Evolutionary conservation across 2,888 invertebrate genomes (phyloP), one percentile per base, ranked within the genome.

Genomic region (Drosophila neotestacea): DNA sequence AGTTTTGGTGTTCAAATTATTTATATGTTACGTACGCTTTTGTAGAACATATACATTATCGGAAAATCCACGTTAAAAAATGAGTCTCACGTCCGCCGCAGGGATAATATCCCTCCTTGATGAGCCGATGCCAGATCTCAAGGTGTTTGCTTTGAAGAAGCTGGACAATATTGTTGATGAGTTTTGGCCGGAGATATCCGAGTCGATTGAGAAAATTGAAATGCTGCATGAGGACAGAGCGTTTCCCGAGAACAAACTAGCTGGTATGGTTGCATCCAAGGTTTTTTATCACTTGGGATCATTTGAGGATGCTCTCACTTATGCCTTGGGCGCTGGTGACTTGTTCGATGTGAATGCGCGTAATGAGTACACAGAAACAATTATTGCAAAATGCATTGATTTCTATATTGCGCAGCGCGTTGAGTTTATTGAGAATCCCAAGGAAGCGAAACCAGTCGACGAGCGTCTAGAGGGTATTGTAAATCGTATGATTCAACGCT

Each of bases 101-200:
- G 98, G 98, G 92, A 97, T 99, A 80, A 97, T 99, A 91, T 97
- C 98, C 93, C 95, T 99, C 88, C 94, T 99, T 82, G 98, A 99
- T 92, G 99, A 99, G 93, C 96, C 97, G 56, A 96, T 97, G 94
- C 95, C 97, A 11, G 98, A 98, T 93, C 94, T 99, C 66, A 98
- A 98, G 93, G 95, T 97, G 30, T 99, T 98, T 92, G 98, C 99
- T 13, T 93, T 99, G 86, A 96, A 96, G 90, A 98, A 98, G 91
- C 94, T 99, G 86, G 97, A 99, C 93, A 95, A 95, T 90, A 97
- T 99, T 88, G 98, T 99, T 1, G 98, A 99, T 92, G 97, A 98
- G 92, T 99, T 99, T 93, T 99, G 99, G 99, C 98, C 99, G 7
- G 99, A 99, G 94, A 99, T 99, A 85, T 98, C 98, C 0, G 99